Percentiles rank a stretch among this genome's conserved stretches.
These are phyloP conservation scores for Trichopoda pennipes DNA, from an alignment of 2,888 invertebrate genomes.

Conservation along the genomic window DNA sequence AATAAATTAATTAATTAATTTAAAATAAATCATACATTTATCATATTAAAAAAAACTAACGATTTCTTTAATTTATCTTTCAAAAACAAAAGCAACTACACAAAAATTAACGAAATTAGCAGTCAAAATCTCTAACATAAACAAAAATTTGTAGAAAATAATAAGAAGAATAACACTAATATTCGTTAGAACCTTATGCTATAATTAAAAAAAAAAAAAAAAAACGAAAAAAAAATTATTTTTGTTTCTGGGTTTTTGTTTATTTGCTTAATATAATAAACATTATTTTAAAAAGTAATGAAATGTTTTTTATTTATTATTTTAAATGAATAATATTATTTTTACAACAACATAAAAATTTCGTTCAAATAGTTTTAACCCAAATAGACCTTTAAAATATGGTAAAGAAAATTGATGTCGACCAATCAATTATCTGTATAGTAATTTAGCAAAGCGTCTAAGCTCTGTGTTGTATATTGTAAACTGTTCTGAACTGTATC, in stretches of 20 bases:
- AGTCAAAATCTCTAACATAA: constrained; percentile 47
- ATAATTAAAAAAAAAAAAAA: constrained; percentile 40
- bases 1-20: constrained; percentile 67
- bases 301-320: constrained; percentile 49
- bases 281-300: constrained; percentile 46
- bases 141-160: constrained; percentile 55
- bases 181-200: constrained; percentile 60
- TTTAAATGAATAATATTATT: neutral
- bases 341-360: neutral
- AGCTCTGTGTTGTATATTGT: too few species aligned
- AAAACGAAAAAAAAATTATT: constrained; percentile 33
- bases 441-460: too few species aligned
- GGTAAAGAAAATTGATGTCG: too few species aligned
- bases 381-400: too few species aligned
- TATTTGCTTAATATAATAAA: constrained; percentile 56
- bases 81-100: neutral
- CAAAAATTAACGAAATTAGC: constrained; percentile 51
- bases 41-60: constrained; percentile 40
- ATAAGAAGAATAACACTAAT: constrained; percentile 37
- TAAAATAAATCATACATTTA: constrained; percentile 61
- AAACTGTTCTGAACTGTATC: too few species aligned
- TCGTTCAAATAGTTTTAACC: neutral
- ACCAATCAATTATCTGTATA: too few species aligned
- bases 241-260: constrained; percentile 49
- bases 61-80: constrained; percentile 33